These are phyloP conservation scores for Psittacara wagleri DNA, from an alignment of 2,113 vertebrate genomes.

Conservation along the genomic window DNA sequence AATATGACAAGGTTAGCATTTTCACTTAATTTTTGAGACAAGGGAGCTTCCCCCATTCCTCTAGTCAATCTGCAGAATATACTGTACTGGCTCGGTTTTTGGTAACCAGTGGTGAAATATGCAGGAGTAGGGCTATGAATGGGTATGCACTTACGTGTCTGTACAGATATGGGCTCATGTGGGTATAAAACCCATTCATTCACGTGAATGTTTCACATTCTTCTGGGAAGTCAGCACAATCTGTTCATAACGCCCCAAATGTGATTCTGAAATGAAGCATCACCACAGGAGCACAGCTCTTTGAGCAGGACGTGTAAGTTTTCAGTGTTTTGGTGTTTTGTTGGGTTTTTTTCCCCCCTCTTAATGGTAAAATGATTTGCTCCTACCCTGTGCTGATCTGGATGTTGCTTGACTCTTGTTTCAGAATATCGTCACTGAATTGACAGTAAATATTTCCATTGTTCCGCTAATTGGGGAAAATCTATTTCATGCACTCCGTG, in stretches of 20 bases:
- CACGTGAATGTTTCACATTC: accelerated
- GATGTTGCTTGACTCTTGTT: conserved; percentile 23
- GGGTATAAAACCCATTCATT: accelerated
- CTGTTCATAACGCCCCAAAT: background rate
- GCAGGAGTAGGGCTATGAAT: accelerated
- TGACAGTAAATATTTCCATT: conserved; percentile 62
- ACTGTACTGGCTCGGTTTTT: background rate
- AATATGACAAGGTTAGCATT: conserved; percentile 67
- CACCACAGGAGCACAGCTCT: background rate
- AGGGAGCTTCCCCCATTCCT: background rate
- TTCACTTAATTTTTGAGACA: conserved; percentile 69
- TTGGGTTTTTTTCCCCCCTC: background rate
- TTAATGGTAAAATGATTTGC: background rate
- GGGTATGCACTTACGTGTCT: accelerated
- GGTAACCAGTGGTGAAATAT: background rate
- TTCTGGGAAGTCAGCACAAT: background rate
- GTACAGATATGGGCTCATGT: accelerated
- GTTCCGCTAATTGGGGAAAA: conserved; percentile 56
- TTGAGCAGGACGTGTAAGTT: background rate
- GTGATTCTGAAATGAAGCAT: background rate
- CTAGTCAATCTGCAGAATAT: background rate
- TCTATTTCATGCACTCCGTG: conserved; percentile 56
- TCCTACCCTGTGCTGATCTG: background rate
- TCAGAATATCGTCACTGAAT: conserved; percentile 50
- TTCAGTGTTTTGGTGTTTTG: background rate